Evolutionary conservation across 2,113 vertebrate genomes (phyloP).

Genomic region (Upupa epops): DNA sequence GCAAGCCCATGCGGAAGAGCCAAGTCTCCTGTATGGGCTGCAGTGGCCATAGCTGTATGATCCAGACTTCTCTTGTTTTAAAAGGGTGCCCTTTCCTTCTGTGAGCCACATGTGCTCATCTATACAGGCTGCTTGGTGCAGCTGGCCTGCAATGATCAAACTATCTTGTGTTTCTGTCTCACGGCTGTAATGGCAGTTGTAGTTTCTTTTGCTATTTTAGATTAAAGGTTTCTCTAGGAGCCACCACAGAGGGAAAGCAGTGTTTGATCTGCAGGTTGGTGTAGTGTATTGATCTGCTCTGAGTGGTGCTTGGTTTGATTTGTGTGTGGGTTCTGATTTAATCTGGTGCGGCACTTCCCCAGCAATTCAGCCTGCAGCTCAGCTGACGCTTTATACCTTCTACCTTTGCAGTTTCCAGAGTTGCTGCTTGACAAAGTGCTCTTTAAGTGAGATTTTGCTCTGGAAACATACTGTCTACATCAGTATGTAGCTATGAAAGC

Average conservation of each 20-base stretch:
- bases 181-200: not conserved
- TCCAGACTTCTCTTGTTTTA: not conserved
- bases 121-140: not conserved
- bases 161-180: not conserved
- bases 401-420: not conserved
- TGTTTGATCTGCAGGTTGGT: not conserved
- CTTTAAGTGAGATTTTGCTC: not conserved
- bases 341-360: accelerated
- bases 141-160: not conserved
- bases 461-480: not conserved
- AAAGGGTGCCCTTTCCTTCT: not conserved
- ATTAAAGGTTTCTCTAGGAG: not conserved
- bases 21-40: not conserved
- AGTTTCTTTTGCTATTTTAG: not conserved
- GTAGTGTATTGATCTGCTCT: not conserved
- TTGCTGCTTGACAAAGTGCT: not conserved
- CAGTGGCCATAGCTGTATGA: not conserved
- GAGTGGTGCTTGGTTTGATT: not conserved
- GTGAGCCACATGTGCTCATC: not conserved
- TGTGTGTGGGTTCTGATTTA: not conserved
- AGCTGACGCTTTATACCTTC: not conserved
- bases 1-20: not conserved
- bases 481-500: not conserved
- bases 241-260: not conserved
- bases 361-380: not conserved